phyloP scores from a whole-genome alignment of 1,140 invertebrate genomes.

The Chelonus insularis region DNA sequence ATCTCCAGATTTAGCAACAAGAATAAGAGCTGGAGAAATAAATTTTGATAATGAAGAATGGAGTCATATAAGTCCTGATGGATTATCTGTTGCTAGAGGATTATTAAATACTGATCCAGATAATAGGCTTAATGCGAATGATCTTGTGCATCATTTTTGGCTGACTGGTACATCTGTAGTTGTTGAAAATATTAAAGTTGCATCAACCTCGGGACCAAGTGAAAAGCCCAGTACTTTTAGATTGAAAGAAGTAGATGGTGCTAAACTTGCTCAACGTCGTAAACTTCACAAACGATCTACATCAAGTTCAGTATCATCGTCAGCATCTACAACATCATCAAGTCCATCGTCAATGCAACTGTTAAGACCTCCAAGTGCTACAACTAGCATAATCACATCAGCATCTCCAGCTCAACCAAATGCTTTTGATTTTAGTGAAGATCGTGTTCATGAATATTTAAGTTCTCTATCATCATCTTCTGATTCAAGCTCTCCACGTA shows the following conservation, averaged over 20 bases:
- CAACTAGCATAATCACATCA: conserved; percentile 32
- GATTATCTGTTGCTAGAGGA: conserved; percentile 76
- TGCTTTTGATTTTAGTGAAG: conserved; percentile 63
- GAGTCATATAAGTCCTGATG: conserved; percentile 72
- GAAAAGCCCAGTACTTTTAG: conserved; percentile 1
- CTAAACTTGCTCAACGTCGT: conserved; percentile 72
- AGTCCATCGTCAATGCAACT: conserved; percentile 36
- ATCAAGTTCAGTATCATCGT: conserved; percentile 57
- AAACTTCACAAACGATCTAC: conserved; percentile 68
- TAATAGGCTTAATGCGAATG: conserved; percentile 70
- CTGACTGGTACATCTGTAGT: conserved; percentile 48
- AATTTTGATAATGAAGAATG: conserved; percentile 77
- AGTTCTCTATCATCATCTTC: conserved; percentile 58
- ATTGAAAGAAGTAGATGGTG: conserved; percentile 58
- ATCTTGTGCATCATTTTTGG: conserved; percentile 71
- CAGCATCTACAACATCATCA: conserved; percentile 50
- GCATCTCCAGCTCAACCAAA: conserved; percentile 43
- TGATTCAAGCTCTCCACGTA: conserved; percentile 47
- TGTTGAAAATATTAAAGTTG: conserved; percentile 41
- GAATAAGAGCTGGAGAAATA: conserved; percentile 79
- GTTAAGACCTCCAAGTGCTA: conserved; percentile 35
- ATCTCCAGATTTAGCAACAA: conserved; percentile 75
- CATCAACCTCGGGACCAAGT: conserved; percentile 32
- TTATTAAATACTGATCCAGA: conserved; percentile 80
- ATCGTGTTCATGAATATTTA: conserved; percentile 61